phyloP scores from a whole-genome alignment of 1,140 invertebrate genomes.

The Drosophila lowei region DNA sequence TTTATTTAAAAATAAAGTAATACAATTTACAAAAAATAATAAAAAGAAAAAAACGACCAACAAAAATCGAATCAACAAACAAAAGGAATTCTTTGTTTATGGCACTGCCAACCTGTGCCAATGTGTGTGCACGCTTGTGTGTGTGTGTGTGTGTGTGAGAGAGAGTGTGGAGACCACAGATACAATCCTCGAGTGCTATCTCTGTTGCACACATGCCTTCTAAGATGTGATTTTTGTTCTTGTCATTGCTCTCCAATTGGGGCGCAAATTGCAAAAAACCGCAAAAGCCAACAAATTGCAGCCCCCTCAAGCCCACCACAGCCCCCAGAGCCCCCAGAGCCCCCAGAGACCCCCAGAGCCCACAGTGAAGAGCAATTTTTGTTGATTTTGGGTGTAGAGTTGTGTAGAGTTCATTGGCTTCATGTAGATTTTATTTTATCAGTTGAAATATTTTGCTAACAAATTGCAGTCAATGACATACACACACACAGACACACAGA shows the following conservation, averaged over 20 bases:
- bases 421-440: slow-evolving; percentile 78
- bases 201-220: slow-evolving; percentile 9
- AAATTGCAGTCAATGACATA: slow-evolving; percentile 82
- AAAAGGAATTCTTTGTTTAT: slow-evolving; percentile 80
- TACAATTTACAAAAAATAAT: slow-evolving; percentile 63
- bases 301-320: slow-evolving; percentile 1
- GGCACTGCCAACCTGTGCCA: slow-evolving; percentile 63
- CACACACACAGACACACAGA: slow-evolving; percentile 27
- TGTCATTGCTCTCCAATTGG: slow-evolving; percentile 51
- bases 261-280: slow-evolving; percentile 60
- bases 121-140: not conserved
- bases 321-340: not conserved
- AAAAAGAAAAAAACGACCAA: slow-evolving; percentile 26
- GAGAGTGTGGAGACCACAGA: slow-evolving; percentile 6
- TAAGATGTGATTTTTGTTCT: slow-evolving; percentile 2
- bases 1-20: slow-evolving; percentile 75
- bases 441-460: slow-evolving; percentile 80
- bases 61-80: slow-evolving; percentile 62
- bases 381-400: slow-evolving; percentile 31
- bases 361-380: slow-evolving; percentile 24
- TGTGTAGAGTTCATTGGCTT: slow-evolving; percentile 63
- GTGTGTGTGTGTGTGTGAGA: slow-evolving; percentile 2
- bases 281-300: slow-evolving; percentile 29
- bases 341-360: too few species aligned
- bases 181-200: slow-evolving; percentile 17